A percentile compares a stretch with the other conserved stretches of the same genome.
phyloP scores from a whole-genome alignment of 2,888 invertebrate genomes.

The Odontothrips loti region DNA sequence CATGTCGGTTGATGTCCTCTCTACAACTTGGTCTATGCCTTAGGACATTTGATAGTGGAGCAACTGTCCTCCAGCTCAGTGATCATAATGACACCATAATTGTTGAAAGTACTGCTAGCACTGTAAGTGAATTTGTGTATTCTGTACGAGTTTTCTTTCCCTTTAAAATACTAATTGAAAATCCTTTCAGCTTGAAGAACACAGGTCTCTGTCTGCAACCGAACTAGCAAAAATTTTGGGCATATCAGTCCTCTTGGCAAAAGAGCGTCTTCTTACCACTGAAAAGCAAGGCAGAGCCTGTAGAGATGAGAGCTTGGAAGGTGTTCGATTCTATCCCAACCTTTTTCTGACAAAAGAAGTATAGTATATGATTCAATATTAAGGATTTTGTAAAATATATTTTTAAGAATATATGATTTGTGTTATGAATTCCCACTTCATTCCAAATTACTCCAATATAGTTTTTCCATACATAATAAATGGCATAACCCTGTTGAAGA shows the following conservation, averaged over 20 bases:
- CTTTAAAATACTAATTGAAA: slow-evolving; percentile 31
- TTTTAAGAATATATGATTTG: not conserved
- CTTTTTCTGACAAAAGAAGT: slow-evolving; percentile 55
- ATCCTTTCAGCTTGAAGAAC: slow-evolving; percentile 47
- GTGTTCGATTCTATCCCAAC: slow-evolving; percentile 91
- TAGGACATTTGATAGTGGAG: slow-evolving; percentile 88
- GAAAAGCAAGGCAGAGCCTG: slow-evolving; percentile 85
- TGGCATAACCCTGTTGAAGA: too few species aligned
- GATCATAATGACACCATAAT: slow-evolving; percentile 68
- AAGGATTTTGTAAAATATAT: not conserved
- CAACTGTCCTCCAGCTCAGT: slow-evolving; percentile 83
- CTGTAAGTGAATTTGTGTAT: slow-evolving; percentile 49
- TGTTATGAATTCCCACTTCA: not conserved
- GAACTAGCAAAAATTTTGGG: slow-evolving; percentile 79
- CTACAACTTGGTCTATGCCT: slow-evolving; percentile 69
- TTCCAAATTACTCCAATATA: not conserved
- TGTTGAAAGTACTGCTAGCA: slow-evolving; percentile 60
- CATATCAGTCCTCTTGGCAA: slow-evolving; percentile 83
- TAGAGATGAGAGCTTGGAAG: slow-evolving; percentile 93
- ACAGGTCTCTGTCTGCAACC: slow-evolving; percentile 73
- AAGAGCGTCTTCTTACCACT: slow-evolving; percentile 80
- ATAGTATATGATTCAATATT: not conserved
- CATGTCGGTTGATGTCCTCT: slow-evolving; percentile 66
- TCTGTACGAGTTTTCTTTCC: slow-evolving; percentile 31
- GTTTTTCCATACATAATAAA: not conserved